Conservation (phyloP, 2,113 vertebrate genomes). For the Forbesichthys papilliferus region DNA sequence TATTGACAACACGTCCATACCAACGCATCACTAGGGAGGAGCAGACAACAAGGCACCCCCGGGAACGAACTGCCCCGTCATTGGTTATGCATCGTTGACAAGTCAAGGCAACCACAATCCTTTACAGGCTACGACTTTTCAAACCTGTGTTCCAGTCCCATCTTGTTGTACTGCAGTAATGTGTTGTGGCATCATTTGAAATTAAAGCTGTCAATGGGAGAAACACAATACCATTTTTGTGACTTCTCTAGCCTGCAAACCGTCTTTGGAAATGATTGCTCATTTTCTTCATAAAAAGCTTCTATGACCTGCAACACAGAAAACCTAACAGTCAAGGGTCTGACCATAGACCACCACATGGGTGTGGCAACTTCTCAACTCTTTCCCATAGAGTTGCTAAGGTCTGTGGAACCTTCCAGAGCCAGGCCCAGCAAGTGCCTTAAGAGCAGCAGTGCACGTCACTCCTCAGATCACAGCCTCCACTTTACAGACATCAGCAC, state of each 20-base stretch:
- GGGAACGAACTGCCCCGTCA: constrained; percentile 55
- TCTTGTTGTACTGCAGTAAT: not conserved
- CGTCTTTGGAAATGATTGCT: constrained; percentile 31
- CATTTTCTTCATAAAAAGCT: constrained; percentile 37
- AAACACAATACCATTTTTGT: constrained; percentile 1
- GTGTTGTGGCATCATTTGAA: constrained; percentile 25
- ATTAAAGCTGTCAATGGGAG: constrained; percentile 28
- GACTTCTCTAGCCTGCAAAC: constrained; percentile 22
- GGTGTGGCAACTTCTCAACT: not conserved
- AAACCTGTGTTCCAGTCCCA: not conserved
- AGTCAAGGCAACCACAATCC: constrained; percentile 47
- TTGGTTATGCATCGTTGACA: constrained; percentile 33
- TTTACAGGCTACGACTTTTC: constrained; percentile 35
- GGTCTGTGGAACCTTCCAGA: not conserved
- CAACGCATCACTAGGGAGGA: constrained; percentile 50
- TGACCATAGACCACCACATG: not conserved
- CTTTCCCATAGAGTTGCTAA: not conserved
- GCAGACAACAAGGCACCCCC: constrained; percentile 49
- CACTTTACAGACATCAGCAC: constrained; percentile 30
- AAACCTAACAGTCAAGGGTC: not conserved
- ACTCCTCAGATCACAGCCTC: constrained; percentile 18
- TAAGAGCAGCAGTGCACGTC: constrained; percentile 28
- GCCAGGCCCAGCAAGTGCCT: constrained; percentile 1
- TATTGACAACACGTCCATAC: constrained; percentile 47
- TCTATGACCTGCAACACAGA: not conserved